Percentiles rank a stretch among this genome's conserved stretches.
Conservation (phyloP, 2,797 vertebrate species). For the Falco cherrug region DNA sequence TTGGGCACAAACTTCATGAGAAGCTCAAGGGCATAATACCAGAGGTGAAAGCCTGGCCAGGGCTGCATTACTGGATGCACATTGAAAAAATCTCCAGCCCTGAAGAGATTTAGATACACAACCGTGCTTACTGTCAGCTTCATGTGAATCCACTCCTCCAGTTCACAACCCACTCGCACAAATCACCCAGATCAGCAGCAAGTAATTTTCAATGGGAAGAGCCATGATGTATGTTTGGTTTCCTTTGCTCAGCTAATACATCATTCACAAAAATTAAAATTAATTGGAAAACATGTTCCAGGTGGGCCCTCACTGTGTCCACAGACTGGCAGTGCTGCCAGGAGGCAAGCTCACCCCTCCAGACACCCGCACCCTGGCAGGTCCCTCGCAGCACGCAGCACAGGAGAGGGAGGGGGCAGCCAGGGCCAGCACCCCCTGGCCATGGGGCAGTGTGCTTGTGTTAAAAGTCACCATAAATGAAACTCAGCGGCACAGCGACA, state of each 20-base stretch:
- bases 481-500: rapidly evolving
- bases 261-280: background rate
- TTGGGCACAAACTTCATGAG: background rate
- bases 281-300: background rate
- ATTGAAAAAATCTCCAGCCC: background rate
- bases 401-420: background rate
- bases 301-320: background rate
- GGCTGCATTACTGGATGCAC: background rate
- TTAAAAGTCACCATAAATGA: too few species aligned
- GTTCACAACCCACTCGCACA: background rate
- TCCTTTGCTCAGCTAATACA: background rate
- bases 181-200: background rate
- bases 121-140: background rate
- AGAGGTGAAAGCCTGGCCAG: background rate
- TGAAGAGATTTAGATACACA: rapidly evolving
- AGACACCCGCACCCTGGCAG: too few species aligned
- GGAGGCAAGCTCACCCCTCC: background rate
- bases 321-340: background rate
- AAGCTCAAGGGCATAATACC: background rate
- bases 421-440: background rate
- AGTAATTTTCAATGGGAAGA: background rate
- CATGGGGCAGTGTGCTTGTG: rapidly evolving
- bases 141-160: background rate
- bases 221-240: background rate
- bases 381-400: background rate